A percentile compares a stretch with the other conserved stretches of the same genome.
Evolutionary conservation across 2,797 vertebrate genomes (phyloP).

Genomic region (Prionace glauca): DNA sequence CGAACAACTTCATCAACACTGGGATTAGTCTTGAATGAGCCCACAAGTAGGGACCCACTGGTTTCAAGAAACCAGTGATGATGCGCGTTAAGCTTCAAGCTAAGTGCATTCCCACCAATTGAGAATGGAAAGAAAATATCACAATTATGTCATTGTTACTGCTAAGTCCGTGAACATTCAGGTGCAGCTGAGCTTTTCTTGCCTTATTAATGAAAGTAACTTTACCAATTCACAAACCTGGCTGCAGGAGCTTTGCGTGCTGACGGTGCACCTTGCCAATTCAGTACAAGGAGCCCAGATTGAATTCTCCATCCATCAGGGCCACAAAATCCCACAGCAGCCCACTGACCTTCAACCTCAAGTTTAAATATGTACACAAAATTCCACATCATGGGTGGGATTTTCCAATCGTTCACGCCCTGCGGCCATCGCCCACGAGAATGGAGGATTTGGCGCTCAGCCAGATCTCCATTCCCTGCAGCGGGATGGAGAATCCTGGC

Average conservation of each 20-base stretch:
- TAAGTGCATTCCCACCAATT: neutral
- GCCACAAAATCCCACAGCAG: neutral
- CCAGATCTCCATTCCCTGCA: too few relatives aligned
- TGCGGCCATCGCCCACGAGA: too few relatives aligned
- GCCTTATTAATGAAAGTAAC: neutral
- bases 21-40: neutral
- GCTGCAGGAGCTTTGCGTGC: neutral
- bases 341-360: neutral
- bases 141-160: neutral
- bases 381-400: neutral
- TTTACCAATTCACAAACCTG: neutral
- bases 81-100: neutral
- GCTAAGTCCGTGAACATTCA: neutral
- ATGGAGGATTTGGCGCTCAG: too few relatives aligned
- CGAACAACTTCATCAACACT: too few relatives aligned
- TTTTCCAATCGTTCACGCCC: too few relatives aligned
- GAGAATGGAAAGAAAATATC: neutral
- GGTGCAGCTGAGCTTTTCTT: neutral
- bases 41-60: neutral
- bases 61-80: neutral
- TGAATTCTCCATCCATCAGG: neutral
- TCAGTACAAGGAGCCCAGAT: neutral
- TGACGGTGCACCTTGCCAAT: neutral
- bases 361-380: neutral
- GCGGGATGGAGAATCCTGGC: too few relatives aligned